Evolutionary conservation across 2,797 vertebrate species (phyloP).

Genomic region (Neostethus bicornis): DNA sequence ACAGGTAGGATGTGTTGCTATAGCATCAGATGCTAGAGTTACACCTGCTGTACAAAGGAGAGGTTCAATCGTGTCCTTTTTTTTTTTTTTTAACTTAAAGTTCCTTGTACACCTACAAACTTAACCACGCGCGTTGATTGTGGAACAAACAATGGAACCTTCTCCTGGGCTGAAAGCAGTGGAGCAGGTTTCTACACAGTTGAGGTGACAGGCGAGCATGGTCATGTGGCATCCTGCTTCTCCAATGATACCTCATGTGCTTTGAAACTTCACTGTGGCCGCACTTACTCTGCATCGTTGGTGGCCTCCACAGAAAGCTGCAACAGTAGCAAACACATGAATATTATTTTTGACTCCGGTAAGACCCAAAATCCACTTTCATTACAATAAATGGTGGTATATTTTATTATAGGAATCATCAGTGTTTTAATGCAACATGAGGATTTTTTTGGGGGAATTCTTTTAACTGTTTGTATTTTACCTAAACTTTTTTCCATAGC

Average conservation of each 20-base stretch:
- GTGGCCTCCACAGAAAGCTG: slow-evolving; percentile 67
- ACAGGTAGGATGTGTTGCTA: slow-evolving; percentile 61
- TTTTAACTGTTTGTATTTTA: background rate
- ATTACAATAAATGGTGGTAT: background rate
- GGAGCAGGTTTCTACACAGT: slow-evolving; percentile 57
- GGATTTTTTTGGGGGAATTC: background rate
- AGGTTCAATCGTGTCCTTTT: background rate
- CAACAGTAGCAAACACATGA: slow-evolving; percentile 58
- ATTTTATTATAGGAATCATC: too few relatives aligned
- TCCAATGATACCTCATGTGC: slow-evolving; percentile 59
- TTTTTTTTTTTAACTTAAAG: slow-evolving; percentile 33
- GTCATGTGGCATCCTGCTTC: slow-evolving; percentile 62
- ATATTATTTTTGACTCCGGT: slow-evolving; percentile 70
- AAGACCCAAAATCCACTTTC: slow-evolving; percentile 21
- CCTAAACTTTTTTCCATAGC: slow-evolving; percentile 41
- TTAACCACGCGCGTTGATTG: slow-evolving; percentile 64
- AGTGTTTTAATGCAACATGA: background rate
- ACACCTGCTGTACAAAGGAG: background rate
- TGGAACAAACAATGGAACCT: slow-evolving; percentile 63
- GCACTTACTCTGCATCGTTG: slow-evolving; percentile 60
- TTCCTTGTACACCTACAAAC: slow-evolving; percentile 66
- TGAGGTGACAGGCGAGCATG: slow-evolving; percentile 54
- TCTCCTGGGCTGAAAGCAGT: slow-evolving; percentile 62
- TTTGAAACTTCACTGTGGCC: slow-evolving; percentile 65
- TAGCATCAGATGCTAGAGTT: slow-evolving; percentile 7